Evolutionary conservation across 2,113 vertebrate species (phyloP).

Genomic region (Isichthys henryi): DNA sequence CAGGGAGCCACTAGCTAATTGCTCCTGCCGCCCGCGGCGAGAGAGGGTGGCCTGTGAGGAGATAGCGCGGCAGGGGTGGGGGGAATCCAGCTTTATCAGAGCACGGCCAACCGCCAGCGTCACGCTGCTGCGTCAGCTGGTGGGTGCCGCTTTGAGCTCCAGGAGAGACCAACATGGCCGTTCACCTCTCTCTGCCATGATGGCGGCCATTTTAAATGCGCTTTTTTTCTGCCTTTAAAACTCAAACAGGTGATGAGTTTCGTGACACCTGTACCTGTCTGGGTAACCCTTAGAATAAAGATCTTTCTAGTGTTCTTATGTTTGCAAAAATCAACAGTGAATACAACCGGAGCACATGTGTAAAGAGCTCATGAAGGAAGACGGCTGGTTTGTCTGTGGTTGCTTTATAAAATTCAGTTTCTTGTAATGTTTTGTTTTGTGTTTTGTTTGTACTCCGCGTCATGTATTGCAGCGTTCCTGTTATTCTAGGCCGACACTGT

Average conservation of each 20-base stretch:
- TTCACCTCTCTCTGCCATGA: background rate
- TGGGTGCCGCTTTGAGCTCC: background rate
- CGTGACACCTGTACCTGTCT: background rate
- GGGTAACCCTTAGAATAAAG: background rate
- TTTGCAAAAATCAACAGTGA: background rate
- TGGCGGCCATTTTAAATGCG: background rate
- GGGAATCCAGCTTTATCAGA: slow-evolving; percentile 34
- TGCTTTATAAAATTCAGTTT: background rate
- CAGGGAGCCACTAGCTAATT: slow-evolving; percentile 40
- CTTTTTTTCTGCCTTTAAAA: background rate
- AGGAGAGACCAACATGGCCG: background rate
- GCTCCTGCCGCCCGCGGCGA: slow-evolving; percentile 27
- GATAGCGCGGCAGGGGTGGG: background rate
- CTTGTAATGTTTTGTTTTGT: background rate
- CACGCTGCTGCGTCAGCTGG: slow-evolving; percentile 25
- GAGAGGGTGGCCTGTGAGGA: background rate
- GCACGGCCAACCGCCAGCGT: slow-evolving; percentile 19
- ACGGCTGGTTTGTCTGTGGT: background rate
- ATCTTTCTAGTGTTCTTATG: background rate
- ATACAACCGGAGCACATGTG: background rate
- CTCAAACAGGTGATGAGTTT: background rate
- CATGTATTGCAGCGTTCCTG: background rate
- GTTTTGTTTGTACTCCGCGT: background rate
- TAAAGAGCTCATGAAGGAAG: background rate
- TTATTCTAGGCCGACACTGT: background rate